Percentiles rank a stretch among this genome's conserved stretches.
phyloP scores from a whole-genome alignment of 2,113 vertebrate genomes.

The Larimichthys polyactis region DNA sequence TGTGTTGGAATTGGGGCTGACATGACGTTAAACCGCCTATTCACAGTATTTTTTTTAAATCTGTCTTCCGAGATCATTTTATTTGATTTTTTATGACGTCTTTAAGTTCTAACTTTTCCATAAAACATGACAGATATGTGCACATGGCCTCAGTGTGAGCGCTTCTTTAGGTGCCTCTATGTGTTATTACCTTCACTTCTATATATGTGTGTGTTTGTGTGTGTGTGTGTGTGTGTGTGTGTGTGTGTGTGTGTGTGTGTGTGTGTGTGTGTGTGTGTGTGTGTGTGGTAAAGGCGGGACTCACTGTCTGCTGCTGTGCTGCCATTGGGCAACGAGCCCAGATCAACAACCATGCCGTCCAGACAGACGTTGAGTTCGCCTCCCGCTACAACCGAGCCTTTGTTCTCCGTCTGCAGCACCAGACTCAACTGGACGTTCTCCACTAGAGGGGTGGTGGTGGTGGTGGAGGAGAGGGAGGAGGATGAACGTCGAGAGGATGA shows the following conservation, averaged over 20 bases:
- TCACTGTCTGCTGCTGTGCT: conserved; percentile 90
- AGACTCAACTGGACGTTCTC: conserved; percentile 95
- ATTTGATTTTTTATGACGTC: not conserved
- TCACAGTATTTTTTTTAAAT: not conserved
- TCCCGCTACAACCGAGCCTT: conserved; percentile 92
- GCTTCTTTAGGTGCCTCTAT: conserved; percentile 26
- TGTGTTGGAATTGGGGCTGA: not conserved
- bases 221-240: no score
- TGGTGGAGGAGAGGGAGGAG: not conserved
- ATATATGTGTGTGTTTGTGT: no score
- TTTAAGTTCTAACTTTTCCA: not conserved
- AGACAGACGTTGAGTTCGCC: conserved; percentile 96
- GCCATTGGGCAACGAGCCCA: conserved; percentile 92
- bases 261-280: not conserved
- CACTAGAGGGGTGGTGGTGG: conserved; percentile 83
- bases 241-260: no score
- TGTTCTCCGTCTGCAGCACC: conserved; percentile 96
- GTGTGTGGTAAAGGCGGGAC: conserved; percentile 77
- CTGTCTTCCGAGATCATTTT: not conserved
- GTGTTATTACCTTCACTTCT: conserved; percentile 15
- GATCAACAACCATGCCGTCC: conserved; percentile 94
- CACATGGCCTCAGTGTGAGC: not conserved
- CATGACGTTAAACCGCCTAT: not conserved
- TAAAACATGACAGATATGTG: not conserved
- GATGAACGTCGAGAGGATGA: conserved; percentile 8